Percentiles rank a stretch among this genome's conserved stretches.
These are phyloP conservation scores for Heliangelus exortis DNA, from an alignment of 2,797 vertebrate species.

Conservation along the genomic window DNA sequence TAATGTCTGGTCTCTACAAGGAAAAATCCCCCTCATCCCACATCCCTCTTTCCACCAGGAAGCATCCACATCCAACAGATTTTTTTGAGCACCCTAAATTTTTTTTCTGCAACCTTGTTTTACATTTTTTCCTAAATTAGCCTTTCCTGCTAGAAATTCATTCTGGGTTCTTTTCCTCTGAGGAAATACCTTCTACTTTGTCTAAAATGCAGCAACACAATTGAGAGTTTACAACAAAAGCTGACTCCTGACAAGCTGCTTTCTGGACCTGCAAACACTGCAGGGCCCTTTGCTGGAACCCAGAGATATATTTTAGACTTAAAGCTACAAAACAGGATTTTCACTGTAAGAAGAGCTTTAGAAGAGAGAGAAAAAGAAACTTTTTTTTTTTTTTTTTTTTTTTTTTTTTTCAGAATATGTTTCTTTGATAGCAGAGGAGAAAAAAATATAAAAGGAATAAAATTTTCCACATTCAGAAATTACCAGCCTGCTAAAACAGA, in stretches of 20 bases:
- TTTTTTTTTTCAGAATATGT: neutral
- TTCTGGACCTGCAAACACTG: neutral
- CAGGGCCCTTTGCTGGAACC: neutral
- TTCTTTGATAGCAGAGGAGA: neutral
- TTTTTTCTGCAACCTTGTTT: neutral
- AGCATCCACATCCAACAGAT: neutral
- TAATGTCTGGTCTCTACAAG: neutral
- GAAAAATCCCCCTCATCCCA: neutral
- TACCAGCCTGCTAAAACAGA: neutral
- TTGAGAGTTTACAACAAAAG: neutral
- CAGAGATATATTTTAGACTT: neutral
- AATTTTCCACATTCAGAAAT: neutral
- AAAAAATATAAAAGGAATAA: neutral
- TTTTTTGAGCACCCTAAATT: neutral
- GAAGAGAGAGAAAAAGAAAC: neutral
- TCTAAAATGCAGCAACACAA: constrained; percentile 9
- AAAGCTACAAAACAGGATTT: neutral
- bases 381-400: neutral
- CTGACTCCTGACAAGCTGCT: neutral
- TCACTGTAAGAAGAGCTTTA: neutral
- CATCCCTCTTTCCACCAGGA: neutral
- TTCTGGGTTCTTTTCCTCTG: neutral
- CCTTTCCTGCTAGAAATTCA: neutral
- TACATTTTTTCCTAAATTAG: neutral
- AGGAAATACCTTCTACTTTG: neutral